A percentile compares a stretch with the other conserved stretches of the same genome.
These are phyloP conservation scores for Solenopsis invicta DNA, from an alignment of 1,140 invertebrate genomes.

Conservation along the genomic window DNA sequence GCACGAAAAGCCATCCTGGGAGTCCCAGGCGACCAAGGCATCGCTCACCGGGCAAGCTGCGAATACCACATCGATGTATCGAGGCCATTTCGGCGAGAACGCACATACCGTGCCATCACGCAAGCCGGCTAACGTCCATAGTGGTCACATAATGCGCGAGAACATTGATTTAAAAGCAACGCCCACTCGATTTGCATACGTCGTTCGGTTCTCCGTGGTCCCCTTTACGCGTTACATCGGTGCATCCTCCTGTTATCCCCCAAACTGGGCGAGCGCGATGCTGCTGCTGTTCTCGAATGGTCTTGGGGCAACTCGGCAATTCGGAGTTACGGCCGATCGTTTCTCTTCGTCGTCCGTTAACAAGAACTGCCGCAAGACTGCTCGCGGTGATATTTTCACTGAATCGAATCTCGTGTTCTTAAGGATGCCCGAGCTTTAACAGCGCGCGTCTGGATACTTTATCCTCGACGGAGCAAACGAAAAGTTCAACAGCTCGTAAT, in stretches of 20 bases:
- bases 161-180: conserved; percentile 77
- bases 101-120: conserved; percentile 17
- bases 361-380: conserved; percentile 42
- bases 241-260: conserved; percentile 63
- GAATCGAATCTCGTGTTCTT: conserved; percentile 21
- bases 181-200: conserved; percentile 70
- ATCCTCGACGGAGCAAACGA: no score
- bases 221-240: conserved; percentile 29
- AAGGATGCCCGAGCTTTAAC: background rate
- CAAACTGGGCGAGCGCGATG: conserved; percentile 33
- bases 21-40: background rate
- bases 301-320: conserved; percentile 40
- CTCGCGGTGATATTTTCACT: conserved; percentile 27
- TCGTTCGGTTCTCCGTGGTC: conserved; percentile 6
- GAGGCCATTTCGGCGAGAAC: conserved; percentile 25
- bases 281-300: conserved; percentile 43
- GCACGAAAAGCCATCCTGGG: conserved; percentile 42
- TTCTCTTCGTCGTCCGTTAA: conserved; percentile 59
- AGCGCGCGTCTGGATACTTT: background rate
- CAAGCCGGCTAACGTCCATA: conserved; percentile 3
- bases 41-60: conserved; percentile 5
- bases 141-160: conserved; percentile 63
- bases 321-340: conserved; percentile 56
- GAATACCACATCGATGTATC: conserved; percentile 38
- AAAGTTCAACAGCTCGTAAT: background rate